Base-by-base conservation (phyloP, 2,113 vertebrate species). In the Zosterops borbonicus region DNA sequence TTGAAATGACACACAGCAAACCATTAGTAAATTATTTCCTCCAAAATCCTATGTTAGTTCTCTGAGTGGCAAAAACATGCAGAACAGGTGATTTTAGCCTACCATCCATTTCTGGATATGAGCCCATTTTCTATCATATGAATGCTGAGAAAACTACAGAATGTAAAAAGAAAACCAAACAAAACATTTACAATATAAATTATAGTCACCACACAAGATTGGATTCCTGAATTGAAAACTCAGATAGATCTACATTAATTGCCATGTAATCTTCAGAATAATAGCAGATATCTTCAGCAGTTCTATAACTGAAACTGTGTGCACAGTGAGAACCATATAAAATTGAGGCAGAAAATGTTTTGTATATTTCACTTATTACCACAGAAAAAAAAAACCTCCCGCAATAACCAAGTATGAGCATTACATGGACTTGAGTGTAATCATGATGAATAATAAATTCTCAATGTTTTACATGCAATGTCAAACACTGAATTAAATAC, bases 41-140 rank as follows among this genome's bases (percentile, higher is more conserved):
- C 41, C 93, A 96, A 95, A 95, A 79, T 75, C 88, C 22, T 86
- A 1, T 53, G 79, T 97, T 98, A 97, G 87, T 73, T 96, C 82
- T 97, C 87, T 23, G 37, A 94, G 67, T 59, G 41, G 78, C 95
- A 96, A 96, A 92, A 83, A 42, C 98, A 97, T 98, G 97, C 97
- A 97, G 52, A 94, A 94, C 71, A 90, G 81, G 80, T 87, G 96
- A 82, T 96, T 92, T 96, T 90, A 63, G 96, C 99, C 98, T 99
- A 99, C 99, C 99, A 99, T 99, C 99, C 99, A 99, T 96, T 99
- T 99, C 86, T 99, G 99, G 97, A 99, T 99, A 97, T 99, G 98
- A 98, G 99, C 99, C 99, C 99, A 99, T 98, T 99, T 99, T 98
- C 96, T 99, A 98, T 98, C 98, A 95, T 98, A 98, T 46, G 98